Conservation (phyloP, 2,797 vertebrate genomes). For the Microctenopoma steveboyesi region DNA sequence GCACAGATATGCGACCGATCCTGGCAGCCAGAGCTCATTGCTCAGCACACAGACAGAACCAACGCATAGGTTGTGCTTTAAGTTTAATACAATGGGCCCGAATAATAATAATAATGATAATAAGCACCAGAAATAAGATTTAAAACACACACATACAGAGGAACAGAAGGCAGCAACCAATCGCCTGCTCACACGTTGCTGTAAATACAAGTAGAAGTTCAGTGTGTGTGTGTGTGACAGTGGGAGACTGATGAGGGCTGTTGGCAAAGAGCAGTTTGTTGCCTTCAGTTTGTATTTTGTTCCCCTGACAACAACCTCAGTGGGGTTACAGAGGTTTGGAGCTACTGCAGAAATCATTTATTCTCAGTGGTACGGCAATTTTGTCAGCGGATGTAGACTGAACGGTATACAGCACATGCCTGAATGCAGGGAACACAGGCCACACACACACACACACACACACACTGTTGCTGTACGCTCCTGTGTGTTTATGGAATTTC, state of each 20-base stretch:
- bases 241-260: slow-evolving; percentile 38
- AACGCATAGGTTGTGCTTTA: slow-evolving; percentile 14
- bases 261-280: slow-evolving; percentile 54
- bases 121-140: background rate
- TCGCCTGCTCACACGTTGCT: slow-evolving; percentile 29
- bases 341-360: slow-evolving; percentile 62
- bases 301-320: slow-evolving; percentile 70
- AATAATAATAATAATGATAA: too few relatives aligned
- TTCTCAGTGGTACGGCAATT: slow-evolving; percentile 63
- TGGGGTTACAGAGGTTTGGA: slow-evolving; percentile 64
- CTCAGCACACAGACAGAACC: slow-evolving; percentile 25
- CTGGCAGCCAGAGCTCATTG: slow-evolving; percentile 56
- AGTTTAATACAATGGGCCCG: background rate
- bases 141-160: background rate
- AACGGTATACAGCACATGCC: slow-evolving; percentile 31
- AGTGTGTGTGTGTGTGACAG: slow-evolving; percentile 20
- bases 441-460: slow-evolving; percentile 22
- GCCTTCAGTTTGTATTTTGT: slow-evolving; percentile 69
- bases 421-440: slow-evolving; percentile 26
- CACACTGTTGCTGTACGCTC: slow-evolving; percentile 27
- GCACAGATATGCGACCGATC: slow-evolving; percentile 72
- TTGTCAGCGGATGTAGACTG: slow-evolving; percentile 57
- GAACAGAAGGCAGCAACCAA: background rate
- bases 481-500: slow-evolving; percentile 15
- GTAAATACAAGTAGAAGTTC: slow-evolving; percentile 22